Evolutionary conservation across 2,113 vertebrate species (phyloP).

Genomic region (Amia ocellicauda): DNA sequence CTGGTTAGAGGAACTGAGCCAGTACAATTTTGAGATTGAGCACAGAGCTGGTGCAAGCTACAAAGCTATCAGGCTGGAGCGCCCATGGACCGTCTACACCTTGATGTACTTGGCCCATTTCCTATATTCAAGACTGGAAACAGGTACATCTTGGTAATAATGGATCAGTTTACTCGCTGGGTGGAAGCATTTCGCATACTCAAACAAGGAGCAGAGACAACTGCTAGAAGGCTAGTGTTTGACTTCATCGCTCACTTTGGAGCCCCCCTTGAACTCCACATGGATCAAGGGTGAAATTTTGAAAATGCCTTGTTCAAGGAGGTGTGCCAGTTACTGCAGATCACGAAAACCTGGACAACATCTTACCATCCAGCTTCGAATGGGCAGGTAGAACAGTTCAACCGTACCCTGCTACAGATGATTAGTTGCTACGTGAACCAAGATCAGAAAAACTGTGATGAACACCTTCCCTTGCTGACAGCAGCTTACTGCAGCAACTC

Average conservation of each 20-base stretch:
- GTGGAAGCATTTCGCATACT: constrained; percentile 1
- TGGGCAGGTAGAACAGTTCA: constrained; percentile 18
- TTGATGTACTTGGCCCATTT: constrained; percentile 23
- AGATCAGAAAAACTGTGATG: no score
- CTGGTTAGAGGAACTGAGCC: constrained; percentile 16
- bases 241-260: constrained; percentile 13
- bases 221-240: constrained; percentile 8
- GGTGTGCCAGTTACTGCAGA: not conserved
- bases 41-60: constrained; percentile 11
- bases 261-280: constrained; percentile 11
- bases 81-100: constrained; percentile 16
- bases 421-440: no score
- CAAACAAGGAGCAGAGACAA: constrained; percentile 20
- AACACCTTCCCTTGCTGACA: no score
- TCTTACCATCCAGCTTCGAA: constrained; percentile 17
- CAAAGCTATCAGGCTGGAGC: not conserved
- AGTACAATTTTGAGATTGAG: constrained; percentile 21
- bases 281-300: constrained; percentile 20
- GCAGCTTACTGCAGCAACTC: no score
- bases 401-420: not conserved
- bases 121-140: constrained; percentile 11
- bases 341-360: constrained; percentile 17
- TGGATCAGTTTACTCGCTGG: no score
- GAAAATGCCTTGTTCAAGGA: not conserved
- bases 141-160: constrained; percentile 19